Conservation (phyloP, 2,113 vertebrate species). For the Pseudorasbora parva region DNA sequence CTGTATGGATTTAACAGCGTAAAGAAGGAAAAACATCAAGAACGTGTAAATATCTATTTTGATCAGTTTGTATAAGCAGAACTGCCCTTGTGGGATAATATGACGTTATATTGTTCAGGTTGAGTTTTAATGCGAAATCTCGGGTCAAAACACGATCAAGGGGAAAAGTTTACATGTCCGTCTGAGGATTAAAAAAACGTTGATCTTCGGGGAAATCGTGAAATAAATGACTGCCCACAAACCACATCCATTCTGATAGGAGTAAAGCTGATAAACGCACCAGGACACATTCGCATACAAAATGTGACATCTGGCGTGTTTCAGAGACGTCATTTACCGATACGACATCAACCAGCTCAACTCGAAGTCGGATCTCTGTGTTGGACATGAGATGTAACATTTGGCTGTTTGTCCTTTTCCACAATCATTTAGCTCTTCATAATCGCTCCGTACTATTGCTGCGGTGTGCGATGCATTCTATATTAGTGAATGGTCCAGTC, state of each 20-base stretch:
- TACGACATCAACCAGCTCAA: constrained; percentile 13
- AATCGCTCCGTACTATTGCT: constrained; percentile 73
- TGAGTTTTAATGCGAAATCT: background rate
- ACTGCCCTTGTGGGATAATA: constrained; percentile 27
- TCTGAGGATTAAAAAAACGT: background rate
- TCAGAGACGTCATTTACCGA: constrained; percentile 4
- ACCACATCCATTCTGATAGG: background rate
- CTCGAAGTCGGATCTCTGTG: too few relatives aligned
- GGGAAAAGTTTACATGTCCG: background rate
- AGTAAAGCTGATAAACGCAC: constrained; percentile 14
- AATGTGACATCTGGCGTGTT: constrained; percentile 21
- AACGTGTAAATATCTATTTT: constrained; percentile 51
- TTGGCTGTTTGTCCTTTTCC: constrained; percentile 65
- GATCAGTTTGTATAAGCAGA: constrained; percentile 32
- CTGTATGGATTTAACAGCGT: constrained; percentile 66
- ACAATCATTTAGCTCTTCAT: constrained; percentile 42
- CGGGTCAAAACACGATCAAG: background rate
- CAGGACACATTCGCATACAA: constrained; percentile 10
- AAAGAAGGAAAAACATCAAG: constrained; percentile 28
- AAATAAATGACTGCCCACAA: background rate
- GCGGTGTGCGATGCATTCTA: constrained; percentile 61
- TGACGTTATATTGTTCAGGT: background rate
- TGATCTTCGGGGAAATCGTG: background rate
- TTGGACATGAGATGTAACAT: constrained; percentile 64
- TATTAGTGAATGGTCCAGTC: constrained; percentile 68